Evolutionary conservation across 2,113 vertebrate species (phyloP), one percentile per base, ranked within the genome.

Genomic region (Erpornis zantholeuca): DNA sequence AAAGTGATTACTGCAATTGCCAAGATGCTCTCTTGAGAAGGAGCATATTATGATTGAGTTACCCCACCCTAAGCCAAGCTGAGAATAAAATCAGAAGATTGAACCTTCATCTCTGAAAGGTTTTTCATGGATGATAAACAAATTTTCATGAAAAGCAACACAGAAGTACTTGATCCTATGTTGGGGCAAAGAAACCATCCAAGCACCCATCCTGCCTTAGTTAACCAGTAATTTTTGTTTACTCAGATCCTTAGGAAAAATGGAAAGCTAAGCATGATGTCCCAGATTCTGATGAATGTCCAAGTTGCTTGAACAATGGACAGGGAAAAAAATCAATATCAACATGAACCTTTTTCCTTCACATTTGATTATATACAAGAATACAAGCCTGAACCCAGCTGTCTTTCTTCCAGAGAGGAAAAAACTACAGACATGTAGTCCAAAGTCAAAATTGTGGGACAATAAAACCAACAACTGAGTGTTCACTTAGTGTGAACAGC

Each of bases 41-140:
- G 12, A 4, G 7, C 0, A 0, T 25, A 54, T 33, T 33, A 21
- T 3, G 33, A 66, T 3, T 31, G 19, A 72, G 24, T 11, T 86
- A 12, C 22, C 31, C 11, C 17, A 80, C 5, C 12, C 35, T 27
- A 72, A 83, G 40, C 3, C 14, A 86, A 83, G 56, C 29, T 10
- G 19, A 72, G n/a, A 80, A 60, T 49, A 47, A 72, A 76, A 72
- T 28, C 18, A 47, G 66, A 80, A 79, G 33, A 82, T 0, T 29
- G 35, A 94, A 64, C 9, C 7, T 63, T 82, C 1, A 2, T 19
- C n/a, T 56, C 49, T 33, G 33, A 81, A 77, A 23, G 24, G 49
- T 65, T 73, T 91, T 82, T 66, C 35, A 83, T 84, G 59, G 14
- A 44, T 15, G 10, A 24, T 12, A 72, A 29, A 76, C 4, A 64